Evolutionary conservation across 2,888 invertebrate genomes (phyloP), one percentile per base, ranked within the genome.

Genomic region (Drosophila recens): DNA sequence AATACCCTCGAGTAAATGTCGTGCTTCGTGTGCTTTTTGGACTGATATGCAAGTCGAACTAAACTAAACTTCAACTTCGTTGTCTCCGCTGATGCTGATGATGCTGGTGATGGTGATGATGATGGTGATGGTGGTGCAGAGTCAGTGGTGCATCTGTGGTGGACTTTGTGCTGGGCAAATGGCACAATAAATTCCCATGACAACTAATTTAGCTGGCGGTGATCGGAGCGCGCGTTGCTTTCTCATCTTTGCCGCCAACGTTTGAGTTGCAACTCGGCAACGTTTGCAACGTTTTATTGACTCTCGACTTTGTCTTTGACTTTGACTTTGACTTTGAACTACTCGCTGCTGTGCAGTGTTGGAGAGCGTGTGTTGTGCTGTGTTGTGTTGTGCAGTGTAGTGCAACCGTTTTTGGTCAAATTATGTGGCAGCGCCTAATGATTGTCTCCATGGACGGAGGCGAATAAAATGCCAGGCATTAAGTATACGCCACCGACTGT

Each of bases 131-230:
- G 43, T 33, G 42, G 46, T 38, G 48, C 58, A 58, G 3, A 15
- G 45, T 57, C 45, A 34, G 27, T 23, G 46, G 9, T 20, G 4
- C 27, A 8, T 30, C 2, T 49, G 15, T n/a, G 36, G 45, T 38
- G 38, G 54, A 61, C 58, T 68, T 67, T 68, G 72, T 48, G 74
- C 74, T 57, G 69, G 51, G 75, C 75, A 77, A 79, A 79, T 79
- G 79, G 85, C 87, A 86, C 89, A 86, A 86, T 86, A 86, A 86
- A 86, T 86, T 86, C 86, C 86, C 86, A 86, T 86, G 86, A 86
- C 89, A 86, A 86, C 89, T 86, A 89, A 86, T 86, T 86, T 86
- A 89, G 86, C 87, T 79, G 76, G 72, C 76, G 72, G 67, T 72
- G 81, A 70, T 70, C 73, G 69, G 57, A 70, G 61, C 42, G 23